Evolutionary conservation across 2,888 invertebrate genomes (phyloP).

Genomic region (Lottia gigantea): DNA sequence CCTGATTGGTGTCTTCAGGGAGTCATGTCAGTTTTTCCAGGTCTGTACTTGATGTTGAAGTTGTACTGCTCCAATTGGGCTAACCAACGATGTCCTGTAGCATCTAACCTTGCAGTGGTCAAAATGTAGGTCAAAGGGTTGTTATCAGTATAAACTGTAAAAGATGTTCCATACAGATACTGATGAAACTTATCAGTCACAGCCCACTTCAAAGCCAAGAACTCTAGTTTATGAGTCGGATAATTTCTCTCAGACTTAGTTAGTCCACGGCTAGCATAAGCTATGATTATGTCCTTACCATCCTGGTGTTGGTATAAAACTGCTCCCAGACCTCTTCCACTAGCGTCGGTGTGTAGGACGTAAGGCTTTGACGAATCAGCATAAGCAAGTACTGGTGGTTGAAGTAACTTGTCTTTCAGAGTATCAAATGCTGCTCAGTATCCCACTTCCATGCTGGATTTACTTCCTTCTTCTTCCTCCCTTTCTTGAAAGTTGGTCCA

Average conservation of each 20-base stretch:
- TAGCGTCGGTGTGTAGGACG: background rate
- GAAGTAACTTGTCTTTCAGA: too few species aligned
- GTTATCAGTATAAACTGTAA: constrained; percentile 25
- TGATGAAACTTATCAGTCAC: constrained; percentile 26
- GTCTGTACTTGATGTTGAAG: constrained; percentile 31
- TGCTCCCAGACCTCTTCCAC: constrained; percentile 21
- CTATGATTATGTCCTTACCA: too few species aligned
- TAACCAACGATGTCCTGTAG: too few species aligned
- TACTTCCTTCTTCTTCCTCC: too few species aligned
- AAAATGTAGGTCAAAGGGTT: constrained; percentile 34
- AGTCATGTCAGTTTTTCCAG: constrained; percentile 35
- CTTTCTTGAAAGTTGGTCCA: too few species aligned
- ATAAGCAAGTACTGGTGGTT: too few species aligned
- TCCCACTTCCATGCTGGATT: too few species aligned
- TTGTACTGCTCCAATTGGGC: constrained; percentile 26
- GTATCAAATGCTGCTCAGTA: too few species aligned
- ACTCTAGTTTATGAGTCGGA: constrained; percentile 32
- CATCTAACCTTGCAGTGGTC: constrained; percentile 31
- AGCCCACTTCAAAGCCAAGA: constrained; percentile 31
- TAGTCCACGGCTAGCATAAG: constrained; percentile 22
- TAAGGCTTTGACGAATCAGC: too few species aligned
- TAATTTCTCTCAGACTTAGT: too few species aligned
- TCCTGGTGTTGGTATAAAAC: constrained; percentile 28
- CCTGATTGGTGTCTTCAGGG: constrained; percentile 11
- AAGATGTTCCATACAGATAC: too few species aligned